A percentile compares a stretch with the other conserved stretches of the same genome.
Conservation (phyloP, 2,888 invertebrate species). For the Melieria crassipennis region DNA sequence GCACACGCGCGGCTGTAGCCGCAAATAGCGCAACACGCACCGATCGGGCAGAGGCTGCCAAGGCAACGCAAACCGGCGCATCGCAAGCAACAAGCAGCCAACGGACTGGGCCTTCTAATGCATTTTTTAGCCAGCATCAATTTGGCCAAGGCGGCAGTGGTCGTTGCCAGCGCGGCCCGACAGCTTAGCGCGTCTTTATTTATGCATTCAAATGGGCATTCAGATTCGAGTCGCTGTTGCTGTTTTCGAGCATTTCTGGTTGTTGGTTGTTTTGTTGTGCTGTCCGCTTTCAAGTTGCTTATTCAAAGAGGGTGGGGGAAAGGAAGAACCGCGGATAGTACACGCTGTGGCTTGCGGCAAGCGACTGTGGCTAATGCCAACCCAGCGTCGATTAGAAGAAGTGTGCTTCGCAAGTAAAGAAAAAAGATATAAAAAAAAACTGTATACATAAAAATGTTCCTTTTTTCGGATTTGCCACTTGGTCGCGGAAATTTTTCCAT, state of each 20-base stretch:
- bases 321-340: too few species aligned
- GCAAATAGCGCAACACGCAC: not conserved
- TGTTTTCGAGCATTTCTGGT: constrained; percentile 8
- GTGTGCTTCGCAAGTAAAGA: too few species aligned
- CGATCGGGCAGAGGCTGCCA: not conserved
- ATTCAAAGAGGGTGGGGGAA: too few species aligned
- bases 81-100: not conserved
- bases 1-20: constrained; percentile 8
- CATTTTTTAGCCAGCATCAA: not conserved
- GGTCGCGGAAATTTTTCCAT: too few species aligned
- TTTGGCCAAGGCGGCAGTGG: not conserved
- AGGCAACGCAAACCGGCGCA: too few species aligned
- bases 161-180: constrained; percentile 1
- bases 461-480: too few species aligned
- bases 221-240: constrained; percentile 10
- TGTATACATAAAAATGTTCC: too few species aligned
- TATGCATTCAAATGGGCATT: constrained; percentile 33
- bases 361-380: too few species aligned
- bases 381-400: too few species aligned
- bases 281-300: not conserved
- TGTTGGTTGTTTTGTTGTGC: constrained; percentile 9
- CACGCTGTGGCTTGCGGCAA: too few species aligned
- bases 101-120: not conserved
- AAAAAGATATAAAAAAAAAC: too few species aligned
- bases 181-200: constrained; percentile 31